These are phyloP conservation scores for Genyomyrus donnyi DNA, from an alignment of 2,113 vertebrate genomes.

Conservation along the genomic window DNA sequence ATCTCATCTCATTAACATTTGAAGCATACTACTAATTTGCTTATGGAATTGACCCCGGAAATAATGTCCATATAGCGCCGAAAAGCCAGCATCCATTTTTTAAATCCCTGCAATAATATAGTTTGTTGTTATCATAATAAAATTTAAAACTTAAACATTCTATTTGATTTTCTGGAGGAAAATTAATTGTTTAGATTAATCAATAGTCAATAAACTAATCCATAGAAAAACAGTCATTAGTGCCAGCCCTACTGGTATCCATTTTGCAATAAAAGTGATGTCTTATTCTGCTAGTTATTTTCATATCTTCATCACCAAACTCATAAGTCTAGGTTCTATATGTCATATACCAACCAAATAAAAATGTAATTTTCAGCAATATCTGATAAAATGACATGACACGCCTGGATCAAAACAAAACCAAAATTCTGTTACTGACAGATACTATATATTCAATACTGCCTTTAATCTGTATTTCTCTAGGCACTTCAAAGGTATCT, in stretches of 20 bases:
- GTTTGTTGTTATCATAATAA: too few relatives aligned
- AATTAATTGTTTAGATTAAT: too few relatives aligned
- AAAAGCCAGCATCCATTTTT: too few relatives aligned
- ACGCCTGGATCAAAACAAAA: background rate
- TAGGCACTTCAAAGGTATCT: background rate
- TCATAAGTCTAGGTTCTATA: background rate
- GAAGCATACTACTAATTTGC: too few relatives aligned
- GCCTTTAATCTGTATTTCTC: background rate
- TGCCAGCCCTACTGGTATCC: background rate
- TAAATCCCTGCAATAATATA: too few relatives aligned
- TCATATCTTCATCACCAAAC: background rate
- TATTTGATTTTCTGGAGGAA: too few relatives aligned
- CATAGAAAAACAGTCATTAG: too few relatives aligned
- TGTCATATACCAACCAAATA: background rate
- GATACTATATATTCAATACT: background rate
- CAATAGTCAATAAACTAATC: too few relatives aligned
- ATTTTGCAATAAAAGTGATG: background rate
- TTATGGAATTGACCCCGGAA: too few relatives aligned
- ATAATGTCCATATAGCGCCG: too few relatives aligned
- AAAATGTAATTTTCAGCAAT: background rate
- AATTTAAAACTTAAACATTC: too few relatives aligned
- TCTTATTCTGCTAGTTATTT: background rate
- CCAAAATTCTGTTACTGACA: background rate
- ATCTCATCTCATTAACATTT: too few relatives aligned
- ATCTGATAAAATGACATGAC: background rate